phyloP scores from a whole-genome alignment of 2,888 invertebrate species.

The Zygothrica quintamaculata region DNA sequence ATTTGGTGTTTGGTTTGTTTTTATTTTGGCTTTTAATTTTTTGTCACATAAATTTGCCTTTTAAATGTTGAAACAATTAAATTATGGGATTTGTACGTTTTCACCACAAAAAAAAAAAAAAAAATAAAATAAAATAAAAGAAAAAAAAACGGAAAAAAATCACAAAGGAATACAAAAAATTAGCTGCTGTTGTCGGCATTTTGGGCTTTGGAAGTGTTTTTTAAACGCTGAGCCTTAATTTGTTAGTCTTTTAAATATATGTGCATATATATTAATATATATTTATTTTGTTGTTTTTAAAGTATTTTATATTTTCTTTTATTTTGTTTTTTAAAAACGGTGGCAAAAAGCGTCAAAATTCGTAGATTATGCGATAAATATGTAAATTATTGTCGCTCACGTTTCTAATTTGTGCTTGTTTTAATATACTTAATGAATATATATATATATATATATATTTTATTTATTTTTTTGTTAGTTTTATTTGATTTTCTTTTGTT shows the following conservation, averaged over 20 bases:
- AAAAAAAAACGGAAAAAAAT: neutral
- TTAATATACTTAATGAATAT: slow-evolving; percentile 79
- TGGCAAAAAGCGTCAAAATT: slow-evolving; percentile 80
- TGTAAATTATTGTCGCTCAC: slow-evolving; percentile 60
- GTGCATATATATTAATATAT: slow-evolving; percentile 28
- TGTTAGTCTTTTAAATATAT: slow-evolving; percentile 45
- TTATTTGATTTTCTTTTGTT: neutral
- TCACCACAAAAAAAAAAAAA: slow-evolving; percentile 41
- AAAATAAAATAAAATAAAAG: slow-evolving; percentile 9
- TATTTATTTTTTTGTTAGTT: neutral
- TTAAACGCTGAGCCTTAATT: slow-evolving; percentile 59
- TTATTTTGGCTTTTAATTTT: slow-evolving; percentile 24
- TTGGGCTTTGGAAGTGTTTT: slow-evolving; percentile 65
- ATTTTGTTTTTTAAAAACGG: slow-evolving; percentile 65
- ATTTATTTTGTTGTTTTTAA: slow-evolving; percentile 40
- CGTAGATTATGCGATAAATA: slow-evolving; percentile 77
- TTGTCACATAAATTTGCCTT: slow-evolving; percentile 69
- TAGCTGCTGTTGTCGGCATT: slow-evolving; percentile 51
- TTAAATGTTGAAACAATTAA: slow-evolving; percentile 74
- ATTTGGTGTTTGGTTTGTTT: neutral
- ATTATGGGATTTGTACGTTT: slow-evolving; percentile 77
- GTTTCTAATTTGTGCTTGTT: slow-evolving; percentile 78
- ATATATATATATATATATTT: too few species aligned
- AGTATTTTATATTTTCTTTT: too few species aligned
- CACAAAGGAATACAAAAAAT: slow-evolving; percentile 11